phyloP scores from a whole-genome alignment of 2,888 invertebrate species.

The Siphonodentalium dalli region DNA sequence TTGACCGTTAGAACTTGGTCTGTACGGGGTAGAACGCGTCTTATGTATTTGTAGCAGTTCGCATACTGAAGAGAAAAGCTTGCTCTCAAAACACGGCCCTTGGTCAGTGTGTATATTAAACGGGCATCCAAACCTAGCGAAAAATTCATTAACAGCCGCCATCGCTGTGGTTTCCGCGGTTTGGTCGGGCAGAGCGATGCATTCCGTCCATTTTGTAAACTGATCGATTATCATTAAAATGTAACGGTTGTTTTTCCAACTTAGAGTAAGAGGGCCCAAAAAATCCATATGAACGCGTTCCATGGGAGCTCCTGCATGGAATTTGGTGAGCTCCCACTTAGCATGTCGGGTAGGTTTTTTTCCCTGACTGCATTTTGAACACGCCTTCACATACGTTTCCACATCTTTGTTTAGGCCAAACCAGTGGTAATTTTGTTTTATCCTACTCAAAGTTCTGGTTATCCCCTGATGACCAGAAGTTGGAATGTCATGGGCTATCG shows the following conservation, averaged over 20 bases:
- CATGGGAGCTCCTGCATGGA: slow-evolving; percentile 76
- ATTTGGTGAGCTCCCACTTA: slow-evolving; percentile 67
- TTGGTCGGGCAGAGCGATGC: not conserved
- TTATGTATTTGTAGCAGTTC: slow-evolving; percentile 11
- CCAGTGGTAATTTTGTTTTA: slow-evolving; percentile 7
- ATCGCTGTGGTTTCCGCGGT: too few species aligned
- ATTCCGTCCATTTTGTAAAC: slow-evolving; percentile 7
- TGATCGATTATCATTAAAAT: slow-evolving; percentile 16
- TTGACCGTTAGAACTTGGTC: slow-evolving; percentile 11
- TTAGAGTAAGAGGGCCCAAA: slow-evolving; percentile 12
- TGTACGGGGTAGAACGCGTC: slow-evolving; percentile 12
- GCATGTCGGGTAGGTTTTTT: slow-evolving; percentile 1
- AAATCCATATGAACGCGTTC: slow-evolving; percentile 20
- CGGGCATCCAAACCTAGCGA: slow-evolving; percentile 8
- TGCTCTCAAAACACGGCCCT: slow-evolving; percentile 13
- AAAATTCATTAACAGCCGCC: slow-evolving; percentile 9
- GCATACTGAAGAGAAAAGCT: slow-evolving; percentile 5
- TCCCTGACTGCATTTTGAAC: not conserved
- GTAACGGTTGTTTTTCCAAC: slow-evolving; percentile 8
- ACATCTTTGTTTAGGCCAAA: too few species aligned
- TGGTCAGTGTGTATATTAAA: slow-evolving; percentile 10
- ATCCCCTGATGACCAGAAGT: slow-evolving; percentile 11
- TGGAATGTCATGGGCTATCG: slow-evolving; percentile 1
- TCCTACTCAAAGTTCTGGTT: not conserved
- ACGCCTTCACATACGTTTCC: not conserved